Percentiles rank a stretch among this genome's conserved stretches.
phyloP scores from a whole-genome alignment of 2,888 invertebrate species.

The Drosophila paramelanica region DNA sequence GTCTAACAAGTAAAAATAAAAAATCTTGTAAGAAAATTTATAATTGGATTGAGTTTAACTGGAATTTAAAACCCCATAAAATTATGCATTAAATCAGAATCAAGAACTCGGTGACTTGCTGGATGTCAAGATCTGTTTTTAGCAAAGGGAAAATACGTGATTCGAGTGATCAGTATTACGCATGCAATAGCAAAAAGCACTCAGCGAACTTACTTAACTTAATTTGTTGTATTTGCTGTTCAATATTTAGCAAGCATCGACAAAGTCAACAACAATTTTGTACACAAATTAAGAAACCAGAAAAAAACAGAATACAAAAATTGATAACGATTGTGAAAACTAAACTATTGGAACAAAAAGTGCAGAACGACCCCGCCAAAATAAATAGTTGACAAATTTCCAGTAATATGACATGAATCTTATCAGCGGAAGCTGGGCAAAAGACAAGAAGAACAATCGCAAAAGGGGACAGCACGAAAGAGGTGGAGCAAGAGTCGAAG shows the following conservation, averaged over 20 bases:
- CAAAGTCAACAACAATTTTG: conserved; percentile 27
- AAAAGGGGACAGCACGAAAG: no score
- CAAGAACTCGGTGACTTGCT: background rate
- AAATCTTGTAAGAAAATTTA: background rate
- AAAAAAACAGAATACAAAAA: background rate
- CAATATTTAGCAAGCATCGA: conserved; percentile 30
- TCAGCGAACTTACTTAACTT: conserved; percentile 18
- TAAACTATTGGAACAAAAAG: conserved; percentile 4
- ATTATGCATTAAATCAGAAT: background rate
- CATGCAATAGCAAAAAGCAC: conserved; percentile 4
- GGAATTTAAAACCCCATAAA: background rate
- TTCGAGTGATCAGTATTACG: background rate
- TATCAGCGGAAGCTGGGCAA: conserved; percentile 38
- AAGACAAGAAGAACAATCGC: conserved; percentile 1
- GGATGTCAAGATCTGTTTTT: no score
- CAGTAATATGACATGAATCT: conserved; percentile 34
- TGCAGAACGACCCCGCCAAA: background rate
- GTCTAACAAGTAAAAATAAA: background rate
- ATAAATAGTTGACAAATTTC: conserved; percentile 35
- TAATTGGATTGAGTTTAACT: background rate
- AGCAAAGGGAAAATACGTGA: background rate
- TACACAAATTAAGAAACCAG: conserved; percentile 18
- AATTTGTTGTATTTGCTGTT: conserved; percentile 33
- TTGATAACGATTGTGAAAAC: conserved; percentile 8
- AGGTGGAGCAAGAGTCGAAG: background rate